These are phyloP conservation scores for Solenopsis invicta DNA, from an alignment of 1,140 invertebrate species.

Conservation along the genomic window DNA sequence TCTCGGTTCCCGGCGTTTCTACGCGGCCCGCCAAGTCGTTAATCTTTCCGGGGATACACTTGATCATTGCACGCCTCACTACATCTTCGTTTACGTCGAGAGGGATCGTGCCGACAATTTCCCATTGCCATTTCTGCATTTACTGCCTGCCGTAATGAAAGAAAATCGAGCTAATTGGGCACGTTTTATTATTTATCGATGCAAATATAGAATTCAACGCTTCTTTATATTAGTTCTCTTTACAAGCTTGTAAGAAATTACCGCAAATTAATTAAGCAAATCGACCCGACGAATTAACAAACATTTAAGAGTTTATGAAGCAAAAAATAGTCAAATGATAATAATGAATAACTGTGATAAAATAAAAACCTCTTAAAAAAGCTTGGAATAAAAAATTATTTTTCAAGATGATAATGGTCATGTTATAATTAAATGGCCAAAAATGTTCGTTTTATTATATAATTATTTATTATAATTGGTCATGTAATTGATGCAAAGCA, in stretches of 20 bases:
- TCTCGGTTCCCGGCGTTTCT: constrained; percentile 64
- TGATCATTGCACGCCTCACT: constrained; percentile 78
- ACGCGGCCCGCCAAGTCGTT: constrained; percentile 69
- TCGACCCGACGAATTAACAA: neutral
- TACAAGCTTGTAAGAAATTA: neutral
- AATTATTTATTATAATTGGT: neutral
- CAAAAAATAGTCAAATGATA: too few species aligned
- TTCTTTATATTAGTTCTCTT: neutral
- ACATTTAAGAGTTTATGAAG: neutral
- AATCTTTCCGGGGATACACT: constrained; percentile 76
- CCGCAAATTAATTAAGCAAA: neutral
- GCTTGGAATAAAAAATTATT: neutral
- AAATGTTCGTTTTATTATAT: neutral
- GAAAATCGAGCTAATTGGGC: constrained; percentile 47
- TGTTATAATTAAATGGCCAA: neutral
- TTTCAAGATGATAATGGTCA: neutral
- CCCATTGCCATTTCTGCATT: constrained; percentile 71
- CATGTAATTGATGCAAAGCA: neutral
- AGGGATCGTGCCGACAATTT: constrained; percentile 74
- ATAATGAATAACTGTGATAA: neutral
- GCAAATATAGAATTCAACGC: neutral
- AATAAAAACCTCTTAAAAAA: neutral
- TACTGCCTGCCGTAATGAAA: constrained; percentile 61
- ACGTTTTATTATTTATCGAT: constrained; percentile 54
- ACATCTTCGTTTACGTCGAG: constrained; percentile 76